Evolutionary conservation across 2,113 vertebrate species (phyloP), one percentile per base, ranked within the genome.

Genomic region (Tetraodon nigroviridis): DNA sequence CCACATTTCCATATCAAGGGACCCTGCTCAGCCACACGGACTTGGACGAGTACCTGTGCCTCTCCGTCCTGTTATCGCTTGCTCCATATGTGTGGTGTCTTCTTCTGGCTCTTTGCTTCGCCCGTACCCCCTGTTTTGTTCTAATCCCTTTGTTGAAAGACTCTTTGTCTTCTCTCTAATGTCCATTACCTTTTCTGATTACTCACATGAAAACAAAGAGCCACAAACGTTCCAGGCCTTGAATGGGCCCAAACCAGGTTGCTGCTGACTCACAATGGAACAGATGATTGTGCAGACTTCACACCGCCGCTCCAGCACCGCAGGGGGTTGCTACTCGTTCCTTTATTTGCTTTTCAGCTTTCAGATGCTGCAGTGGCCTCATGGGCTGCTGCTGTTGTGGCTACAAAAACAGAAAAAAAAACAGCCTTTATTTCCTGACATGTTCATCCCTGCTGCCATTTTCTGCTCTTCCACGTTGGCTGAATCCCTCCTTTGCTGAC

Each of bases 1-100:
- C 62, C 20, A 0, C 70, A 87, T 87, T 87, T 83, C 61, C 85
- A 87, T 80, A 79, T 85, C 81, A 85, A 85, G 85, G 70, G 72
- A 75, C 60, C 37, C 54, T 0, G 69, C 73, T 52, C 61, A 51
- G 76, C 69, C 73, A 57, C 75, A 72, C 69, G 59, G 55, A 65
- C 64, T 61, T 24, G 17, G 61, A 80, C 65, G 54, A 65, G 58
- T 54, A 62, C 48, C 64, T 51, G 71, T 69, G 41, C 64, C 58
- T 46, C 71, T 64, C 57, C 1, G 46, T 54, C 52, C 54, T 18
- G 60, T 73, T 85, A 80, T 84, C 76, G 37, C 58, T 45, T 59
- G 21, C 51, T 18, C 75, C 69, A 64, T 76, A 71, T 75, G 79
- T 59, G 75, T 73, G 55, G 19, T 48, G 71, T 81, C 73, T 79